Percentiles rank a stretch among this genome's conserved stretches.
Evolutionary conservation across 2,113 vertebrate genomes (phyloP).

Genomic region (Protobothrops mucrosquamatus): DNA sequence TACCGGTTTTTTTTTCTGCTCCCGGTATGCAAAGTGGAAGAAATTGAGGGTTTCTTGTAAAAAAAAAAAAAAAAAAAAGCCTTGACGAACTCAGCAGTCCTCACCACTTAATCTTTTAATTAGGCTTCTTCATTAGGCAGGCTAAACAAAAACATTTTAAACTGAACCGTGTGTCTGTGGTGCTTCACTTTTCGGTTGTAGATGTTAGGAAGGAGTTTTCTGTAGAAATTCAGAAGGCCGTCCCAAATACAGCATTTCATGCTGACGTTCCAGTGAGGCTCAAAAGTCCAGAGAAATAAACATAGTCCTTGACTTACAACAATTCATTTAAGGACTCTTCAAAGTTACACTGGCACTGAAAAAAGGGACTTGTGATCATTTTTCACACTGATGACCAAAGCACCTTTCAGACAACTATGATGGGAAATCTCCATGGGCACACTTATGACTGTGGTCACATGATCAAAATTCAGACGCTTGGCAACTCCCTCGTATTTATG

Average conservation of each 20-base stretch:
- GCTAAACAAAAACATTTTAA: constrained; percentile 25
- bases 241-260: background rate
- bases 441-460: background rate
- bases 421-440: background rate
- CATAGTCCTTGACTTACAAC: background rate
- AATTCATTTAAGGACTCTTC: background rate
- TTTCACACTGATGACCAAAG: background rate
- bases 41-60: constrained; percentile 34
- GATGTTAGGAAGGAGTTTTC: background rate
- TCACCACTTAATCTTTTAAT: constrained; percentile 50
- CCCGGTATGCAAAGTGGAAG: constrained; percentile 41
- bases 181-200: constrained; percentile 2
- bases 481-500: background rate
- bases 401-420: background rate
- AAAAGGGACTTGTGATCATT: background rate
- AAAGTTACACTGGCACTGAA: background rate
- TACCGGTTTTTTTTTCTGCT: constrained; percentile 38
- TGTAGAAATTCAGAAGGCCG: background rate
- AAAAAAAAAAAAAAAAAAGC: constrained; percentile 24
- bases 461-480: background rate
- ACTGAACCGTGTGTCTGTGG: background rate
- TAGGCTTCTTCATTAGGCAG: constrained; percentile 19
- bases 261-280: background rate
- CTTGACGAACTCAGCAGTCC: constrained; percentile 54
- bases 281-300: background rate